These are phyloP conservation scores for Gastracanthus pulcherrimus DNA, from an alignment of 2,888 invertebrate genomes.

Conservation along the genomic window DNA sequence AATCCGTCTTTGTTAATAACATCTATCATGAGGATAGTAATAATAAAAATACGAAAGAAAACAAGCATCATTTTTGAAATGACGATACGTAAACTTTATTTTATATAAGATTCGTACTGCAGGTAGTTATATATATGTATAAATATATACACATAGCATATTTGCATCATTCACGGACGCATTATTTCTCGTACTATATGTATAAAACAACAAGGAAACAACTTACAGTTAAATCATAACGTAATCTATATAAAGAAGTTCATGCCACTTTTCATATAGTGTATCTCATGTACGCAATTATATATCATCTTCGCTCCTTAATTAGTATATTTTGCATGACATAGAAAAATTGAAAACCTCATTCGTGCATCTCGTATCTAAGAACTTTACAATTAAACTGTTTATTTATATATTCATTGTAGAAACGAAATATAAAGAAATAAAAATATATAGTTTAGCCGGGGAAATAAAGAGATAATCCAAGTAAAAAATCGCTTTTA, in stretches of 20 bases:
- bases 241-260: slow-evolving; percentile 27
- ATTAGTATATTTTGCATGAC: slow-evolving; percentile 5
- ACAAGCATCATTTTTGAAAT: slow-evolving; percentile 65
- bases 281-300: background rate
- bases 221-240: slow-evolving; percentile 36
- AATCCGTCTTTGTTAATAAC: background rate
- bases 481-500: background rate
- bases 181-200: slow-evolving; percentile 22
- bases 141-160: slow-evolving; percentile 66
- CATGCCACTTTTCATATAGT: slow-evolving; percentile 8
- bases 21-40: background rate
- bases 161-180: slow-evolving; percentile 48
- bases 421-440: slow-evolving; percentile 1
- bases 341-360: slow-evolving; percentile 33
- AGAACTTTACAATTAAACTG: slow-evolving; percentile 4
- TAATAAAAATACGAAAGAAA: slow-evolving; percentile 47
- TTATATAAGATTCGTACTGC: slow-evolving; percentile 61
- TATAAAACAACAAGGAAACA: slow-evolving; percentile 55
- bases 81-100: slow-evolving; percentile 67
- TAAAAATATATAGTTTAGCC: background rate
- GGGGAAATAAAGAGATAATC: background rate
- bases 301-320: slow-evolving; percentile 11
- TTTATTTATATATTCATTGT: background rate
- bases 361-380: background rate
- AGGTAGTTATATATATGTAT: slow-evolving; percentile 62